phyloP scores from a whole-genome alignment of 2,888 invertebrate genomes.

The Perizoma flavofasciatum region DNA sequence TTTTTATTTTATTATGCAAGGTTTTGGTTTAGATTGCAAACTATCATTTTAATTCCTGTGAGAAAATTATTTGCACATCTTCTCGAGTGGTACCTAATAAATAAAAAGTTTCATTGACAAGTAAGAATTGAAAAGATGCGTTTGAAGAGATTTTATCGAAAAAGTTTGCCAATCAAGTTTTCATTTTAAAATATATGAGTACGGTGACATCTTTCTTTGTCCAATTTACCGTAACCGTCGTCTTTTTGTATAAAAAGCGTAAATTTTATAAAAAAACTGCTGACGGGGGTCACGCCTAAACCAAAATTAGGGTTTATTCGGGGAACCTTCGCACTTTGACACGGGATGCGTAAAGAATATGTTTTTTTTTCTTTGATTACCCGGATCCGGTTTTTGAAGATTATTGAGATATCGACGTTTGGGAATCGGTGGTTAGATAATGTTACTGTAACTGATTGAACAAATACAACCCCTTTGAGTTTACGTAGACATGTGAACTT shows the following conservation, averaged over 20 bases:
- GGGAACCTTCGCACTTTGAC: slow-evolving; percentile 79
- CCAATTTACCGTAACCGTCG: slow-evolving; percentile 69
- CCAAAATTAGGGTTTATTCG: slow-evolving; percentile 78
- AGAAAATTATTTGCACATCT: slow-evolving; percentile 63
- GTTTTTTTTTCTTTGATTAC: slow-evolving; percentile 67
- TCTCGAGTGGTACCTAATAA: slow-evolving; percentile 50
- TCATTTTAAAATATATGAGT: slow-evolving; percentile 72
- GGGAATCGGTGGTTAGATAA: slow-evolving; percentile 75
- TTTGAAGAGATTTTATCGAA: slow-evolving; percentile 72
- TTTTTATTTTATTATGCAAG: too few species aligned
- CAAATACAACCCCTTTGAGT: slow-evolving; percentile 67
- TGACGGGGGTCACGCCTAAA: slow-evolving; percentile 81
- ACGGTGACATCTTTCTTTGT: slow-evolving; percentile 71
- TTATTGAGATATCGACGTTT: slow-evolving; percentile 75
- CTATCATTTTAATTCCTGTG: slow-evolving; percentile 59
- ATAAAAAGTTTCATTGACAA: slow-evolving; percentile 61
- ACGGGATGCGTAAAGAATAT: slow-evolving; percentile 67
- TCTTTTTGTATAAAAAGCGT: slow-evolving; percentile 70
- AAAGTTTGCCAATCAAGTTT: slow-evolving; percentile 80
- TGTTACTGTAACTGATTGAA: slow-evolving; percentile 59
- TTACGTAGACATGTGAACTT: slow-evolving; percentile 69
- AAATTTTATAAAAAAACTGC: slow-evolving; percentile 73
- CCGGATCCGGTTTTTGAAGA: slow-evolving; percentile 66
- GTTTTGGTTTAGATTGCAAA: slow-evolving; percentile 18
- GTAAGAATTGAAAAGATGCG: slow-evolving; percentile 58